phyloP scores from a whole-genome alignment of 2,888 invertebrate species.

The Salpingus planirostris region DNA sequence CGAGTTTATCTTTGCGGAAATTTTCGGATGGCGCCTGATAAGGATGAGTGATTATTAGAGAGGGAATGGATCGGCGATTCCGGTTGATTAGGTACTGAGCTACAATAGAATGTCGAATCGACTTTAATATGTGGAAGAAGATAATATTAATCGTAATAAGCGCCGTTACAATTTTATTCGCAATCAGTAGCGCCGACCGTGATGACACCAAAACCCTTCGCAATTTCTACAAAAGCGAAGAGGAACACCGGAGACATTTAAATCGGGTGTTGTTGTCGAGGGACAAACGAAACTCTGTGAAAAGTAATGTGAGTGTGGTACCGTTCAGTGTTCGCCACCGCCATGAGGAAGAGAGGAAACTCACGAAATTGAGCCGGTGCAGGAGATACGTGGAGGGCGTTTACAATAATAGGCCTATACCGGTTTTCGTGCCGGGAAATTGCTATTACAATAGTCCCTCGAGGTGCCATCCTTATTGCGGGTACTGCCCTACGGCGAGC shows the following conservation, averaged over 20 bases:
- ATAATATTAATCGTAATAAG: no score
- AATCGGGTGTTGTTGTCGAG: neutral
- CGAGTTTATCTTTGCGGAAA: no score
- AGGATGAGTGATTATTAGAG: no score
- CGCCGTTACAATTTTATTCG: no score
- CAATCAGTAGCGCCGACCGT: no score
- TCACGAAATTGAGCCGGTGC: constrained; percentile 12
- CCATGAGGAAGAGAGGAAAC: constrained; percentile 4
- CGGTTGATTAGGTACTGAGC: no score
- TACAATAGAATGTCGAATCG: no score
- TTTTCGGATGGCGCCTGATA: no score
- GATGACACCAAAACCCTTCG: no score
- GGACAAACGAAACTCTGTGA: no score
- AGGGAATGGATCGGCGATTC: no score
- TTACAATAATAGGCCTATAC: constrained; percentile 14
- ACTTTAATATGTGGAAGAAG: no score
- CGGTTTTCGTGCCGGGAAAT: constrained; percentile 6
- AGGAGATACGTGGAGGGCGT: constrained; percentile 17
- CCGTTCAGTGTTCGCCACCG: constrained; percentile 1
- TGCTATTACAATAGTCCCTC: constrained; percentile 10
- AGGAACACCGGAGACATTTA: constrained; percentile 4
- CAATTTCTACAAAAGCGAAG: constrained; percentile 10
- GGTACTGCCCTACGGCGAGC: constrained; percentile 19
- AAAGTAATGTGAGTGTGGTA: neutral
- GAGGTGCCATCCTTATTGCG: constrained; percentile 18